Evolutionary conservation across 1,140 invertebrate genomes (phyloP).

Genomic region (Aethina tumida): DNA sequence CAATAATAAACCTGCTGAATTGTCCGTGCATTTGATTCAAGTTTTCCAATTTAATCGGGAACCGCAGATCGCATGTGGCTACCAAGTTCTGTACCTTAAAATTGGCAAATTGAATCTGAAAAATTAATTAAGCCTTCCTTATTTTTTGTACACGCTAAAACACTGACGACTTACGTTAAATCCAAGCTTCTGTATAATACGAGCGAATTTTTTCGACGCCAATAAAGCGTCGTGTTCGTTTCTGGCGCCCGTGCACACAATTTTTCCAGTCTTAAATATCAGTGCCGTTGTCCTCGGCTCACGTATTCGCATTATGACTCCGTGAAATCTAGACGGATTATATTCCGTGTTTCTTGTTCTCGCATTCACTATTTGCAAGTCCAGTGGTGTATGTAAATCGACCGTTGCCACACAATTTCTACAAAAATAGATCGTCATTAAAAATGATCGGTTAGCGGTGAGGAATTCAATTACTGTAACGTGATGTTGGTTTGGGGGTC

Average conservation of each 20-base stretch:
- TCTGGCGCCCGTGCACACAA: conserved; percentile 96
- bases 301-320: conserved; percentile 95
- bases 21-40: conserved; percentile 90
- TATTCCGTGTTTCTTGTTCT: conserved; percentile 98
- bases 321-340: conserved; percentile 95
- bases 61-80: conserved; percentile 94
- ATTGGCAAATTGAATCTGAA: conserved; percentile 85
- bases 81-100: conserved; percentile 99
- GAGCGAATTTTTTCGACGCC: conserved; percentile 92
- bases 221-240: conserved; percentile 89
- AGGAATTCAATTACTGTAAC: conserved; percentile 28
- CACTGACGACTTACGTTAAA: conserved; percentile 63
- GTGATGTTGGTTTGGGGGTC: conserved; percentile 32
- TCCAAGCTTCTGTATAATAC: conserved; percentile 96
- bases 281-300: conserved; percentile 94
- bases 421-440: conserved; percentile 21
- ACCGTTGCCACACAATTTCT: conserved; percentile 95
- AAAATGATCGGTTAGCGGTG: no score
- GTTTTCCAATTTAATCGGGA: conserved; percentile 94
- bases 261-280: conserved; percentile 97
- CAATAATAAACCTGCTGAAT: conserved; percentile 64
- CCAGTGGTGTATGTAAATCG: conserved; percentile 77
- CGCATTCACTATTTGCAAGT: conserved; percentile 86
- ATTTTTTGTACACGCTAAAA: conserved; percentile 2
- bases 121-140: conserved; percentile 13